phyloP scores from a whole-genome alignment of 2,797 vertebrate genomes.

The Simalia tracyae region DNA sequence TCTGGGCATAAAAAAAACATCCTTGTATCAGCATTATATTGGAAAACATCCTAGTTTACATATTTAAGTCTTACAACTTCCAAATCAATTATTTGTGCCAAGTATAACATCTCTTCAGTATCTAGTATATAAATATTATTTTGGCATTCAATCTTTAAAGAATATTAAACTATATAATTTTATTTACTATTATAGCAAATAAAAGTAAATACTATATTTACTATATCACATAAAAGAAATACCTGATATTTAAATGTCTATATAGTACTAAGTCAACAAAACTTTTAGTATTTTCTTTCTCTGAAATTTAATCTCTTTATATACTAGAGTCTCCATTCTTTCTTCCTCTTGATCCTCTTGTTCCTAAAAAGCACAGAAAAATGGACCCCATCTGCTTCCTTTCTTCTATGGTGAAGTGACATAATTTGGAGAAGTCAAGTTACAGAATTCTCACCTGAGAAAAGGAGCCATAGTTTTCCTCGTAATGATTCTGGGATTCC shows the following conservation, averaged over 20 bases:
- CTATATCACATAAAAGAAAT: constrained; percentile 9
- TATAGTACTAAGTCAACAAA: not conserved
- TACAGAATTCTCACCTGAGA: constrained; percentile 80
- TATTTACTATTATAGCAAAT: constrained; percentile 15
- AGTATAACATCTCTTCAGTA: constrained; percentile 20
- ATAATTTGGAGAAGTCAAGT: not conserved
- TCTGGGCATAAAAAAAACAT: constrained; percentile 16
- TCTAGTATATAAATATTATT: constrained; percentile 37
- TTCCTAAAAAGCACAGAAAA: not conserved
- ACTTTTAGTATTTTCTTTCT: not conserved
- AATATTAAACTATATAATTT: constrained; percentile 32
- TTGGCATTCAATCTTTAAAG: constrained; percentile 13
- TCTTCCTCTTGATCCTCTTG: not conserved
- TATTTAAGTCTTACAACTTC: constrained; percentile 28
- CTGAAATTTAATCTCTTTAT: not conserved
- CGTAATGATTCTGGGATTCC: constrained; percentile 91
- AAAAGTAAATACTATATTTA: not conserved
- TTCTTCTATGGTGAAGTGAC: not conserved
- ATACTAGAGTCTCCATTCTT: not conserved
- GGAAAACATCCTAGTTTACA: not conserved
- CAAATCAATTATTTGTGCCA: constrained; percentile 45
- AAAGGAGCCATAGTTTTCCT: constrained; percentile 91
- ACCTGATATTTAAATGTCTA: constrained; percentile 23
- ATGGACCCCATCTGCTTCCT: not conserved
- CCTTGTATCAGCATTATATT: not conserved